Conservation (phyloP, 2,113 vertebrate species). For the Sinocyclocheilus anshuiensis region DNA sequence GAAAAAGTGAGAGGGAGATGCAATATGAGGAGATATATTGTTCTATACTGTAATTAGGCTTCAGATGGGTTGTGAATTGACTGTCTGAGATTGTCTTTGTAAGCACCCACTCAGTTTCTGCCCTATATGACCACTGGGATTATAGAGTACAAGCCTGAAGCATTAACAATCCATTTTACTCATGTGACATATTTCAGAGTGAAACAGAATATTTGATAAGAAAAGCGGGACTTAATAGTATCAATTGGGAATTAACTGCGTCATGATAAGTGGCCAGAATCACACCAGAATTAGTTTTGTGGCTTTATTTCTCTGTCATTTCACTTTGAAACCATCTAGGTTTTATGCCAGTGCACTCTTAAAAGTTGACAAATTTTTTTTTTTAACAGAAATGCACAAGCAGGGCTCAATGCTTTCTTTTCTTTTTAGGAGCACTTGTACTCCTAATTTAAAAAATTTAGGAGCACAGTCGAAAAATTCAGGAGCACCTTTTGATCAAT, state of each 20-base stretch:
- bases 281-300: not conserved
- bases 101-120: not conserved
- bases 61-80: not conserved
- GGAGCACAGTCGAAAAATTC: too few relatives aligned
- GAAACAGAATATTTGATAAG: not conserved
- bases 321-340: not conserved
- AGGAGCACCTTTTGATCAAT: too few relatives aligned
- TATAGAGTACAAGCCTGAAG: conserved; percentile 54
- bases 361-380: not conserved
- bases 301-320: not conserved
- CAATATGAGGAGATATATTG: conserved; percentile 7
- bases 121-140: conserved; percentile 40
- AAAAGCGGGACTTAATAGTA: not conserved
- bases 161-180: not conserved
- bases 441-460: too few relatives aligned
- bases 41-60: conserved; percentile 12
- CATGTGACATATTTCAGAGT: not conserved
- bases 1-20: conserved; percentile 12
- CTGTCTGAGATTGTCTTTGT: conserved; percentile 40
- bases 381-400: not conserved
- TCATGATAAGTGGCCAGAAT: too few relatives aligned
- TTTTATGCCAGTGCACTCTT: not conserved
- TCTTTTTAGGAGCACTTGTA: too few relatives aligned
- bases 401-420: too few relatives aligned
- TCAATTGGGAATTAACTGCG: too few relatives aligned